Evolutionary conservation across 2,113 vertebrate species (phyloP), one percentile per base, ranked within the genome.

Genomic region (Saccopteryx bilineata): DNA sequence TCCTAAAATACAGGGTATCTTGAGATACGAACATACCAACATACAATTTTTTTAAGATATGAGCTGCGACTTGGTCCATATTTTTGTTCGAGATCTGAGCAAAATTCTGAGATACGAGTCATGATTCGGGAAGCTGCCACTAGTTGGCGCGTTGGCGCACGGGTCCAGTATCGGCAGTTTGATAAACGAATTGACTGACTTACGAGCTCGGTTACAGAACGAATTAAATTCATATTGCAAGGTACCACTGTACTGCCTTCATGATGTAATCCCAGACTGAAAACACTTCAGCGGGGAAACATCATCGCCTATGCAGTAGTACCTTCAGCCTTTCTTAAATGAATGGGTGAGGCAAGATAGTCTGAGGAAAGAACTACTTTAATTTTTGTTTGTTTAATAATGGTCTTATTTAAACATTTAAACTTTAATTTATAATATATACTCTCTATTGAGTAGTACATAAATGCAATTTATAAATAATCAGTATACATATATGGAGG

Each of bases 371-470:
- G 52, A 66, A 50, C 46, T 33, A 14, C 74, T 83, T 31, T 76
- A 48, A 74, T 17, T 68, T 95, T 33, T 72, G 8, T 52, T 93
- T 96, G 28, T 61, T 94, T 90, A 56, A 39, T 80, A 33, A 13
- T 86, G 28, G 48, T 56, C 15, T 60, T 13, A 63, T 95, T 85
- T 66, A 56, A 91, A 81, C 83, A 54, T 74, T 52, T 92, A 46
- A 63, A 5, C 46, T 79, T 88, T 71, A 28, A 72, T 33, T 56
- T 87, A 50, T 88, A 28, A 74, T 72, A 26, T 31, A 68, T 15
- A 19, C 19, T 46, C 54, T 88, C 50, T 58, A 9, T 60, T 60
- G 23, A 91, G 15, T 66, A 58, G 23, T 21, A 23, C 15, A 54
- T 85, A 13, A 6, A 48, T 24, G 5, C 54, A 56, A 31, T 65